Percentiles rank a stretch among this genome's conserved stretches.
Evolutionary conservation across 2,888 invertebrate genomes (phyloP).

Genomic region (Athalia circularis): DNA sequence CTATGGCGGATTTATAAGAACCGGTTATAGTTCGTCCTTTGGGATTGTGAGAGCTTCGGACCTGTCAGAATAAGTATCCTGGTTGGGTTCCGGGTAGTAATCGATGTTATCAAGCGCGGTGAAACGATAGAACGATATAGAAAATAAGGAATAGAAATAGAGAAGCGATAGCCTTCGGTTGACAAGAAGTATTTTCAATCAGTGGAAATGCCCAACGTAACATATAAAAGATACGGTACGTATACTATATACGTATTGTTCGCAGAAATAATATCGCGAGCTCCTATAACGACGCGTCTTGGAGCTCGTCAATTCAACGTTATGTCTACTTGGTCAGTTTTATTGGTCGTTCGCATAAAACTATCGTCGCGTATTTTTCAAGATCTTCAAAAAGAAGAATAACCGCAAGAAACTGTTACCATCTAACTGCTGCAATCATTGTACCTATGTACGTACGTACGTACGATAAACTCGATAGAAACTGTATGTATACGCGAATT

Average conservation of each 20-base stretch:
- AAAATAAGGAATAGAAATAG: neutral
- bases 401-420: neutral
- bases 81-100: constrained; percentile 33
- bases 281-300: neutral
- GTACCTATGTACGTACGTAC: neutral
- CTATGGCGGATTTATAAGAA: neutral
- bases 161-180: constrained; percentile 9
- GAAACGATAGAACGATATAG: constrained; percentile 20
- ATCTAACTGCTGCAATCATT: neutral
- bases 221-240: neutral
- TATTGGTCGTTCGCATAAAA: constrained; percentile 17
- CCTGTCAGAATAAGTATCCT: constrained; percentile 35
- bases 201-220: neutral
- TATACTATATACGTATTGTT: neutral
- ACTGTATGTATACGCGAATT: no score
- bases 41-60: constrained; percentile 11
- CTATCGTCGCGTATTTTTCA: neutral
- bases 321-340: constrained; percentile 13
- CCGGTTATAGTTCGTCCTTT: constrained; percentile 23
- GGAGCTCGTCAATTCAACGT: neutral
- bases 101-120: constrained; percentile 36
- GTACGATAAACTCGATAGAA: no score
- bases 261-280: no score
- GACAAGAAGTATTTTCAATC: constrained; percentile 33
- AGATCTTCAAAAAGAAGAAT: neutral